Percentiles rank a stretch among this genome's conserved stretches.
These are phyloP conservation scores for Silurus aristotelis DNA, from an alignment of 2,797 vertebrate species.

Conservation along the genomic window DNA sequence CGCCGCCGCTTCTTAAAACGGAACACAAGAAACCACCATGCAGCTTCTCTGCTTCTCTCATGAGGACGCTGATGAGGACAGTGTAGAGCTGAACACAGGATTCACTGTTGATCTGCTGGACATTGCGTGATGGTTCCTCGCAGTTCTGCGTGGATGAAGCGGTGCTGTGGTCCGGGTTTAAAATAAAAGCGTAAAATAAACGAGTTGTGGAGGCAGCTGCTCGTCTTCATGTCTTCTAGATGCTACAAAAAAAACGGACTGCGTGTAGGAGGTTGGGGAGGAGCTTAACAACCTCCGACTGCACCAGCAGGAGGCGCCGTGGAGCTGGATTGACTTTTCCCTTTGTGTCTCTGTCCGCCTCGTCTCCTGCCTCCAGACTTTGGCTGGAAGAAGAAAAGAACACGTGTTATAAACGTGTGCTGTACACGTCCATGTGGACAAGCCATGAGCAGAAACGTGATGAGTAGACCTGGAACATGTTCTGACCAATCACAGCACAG, in stretches of 20 bases:
- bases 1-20: slow-evolving; percentile 14
- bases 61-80: slow-evolving; percentile 43
- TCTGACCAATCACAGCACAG: too few relatives aligned
- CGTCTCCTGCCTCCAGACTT: slow-evolving; percentile 77
- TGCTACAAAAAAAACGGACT: slow-evolving; percentile 31
- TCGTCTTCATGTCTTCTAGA: slow-evolving; percentile 2
- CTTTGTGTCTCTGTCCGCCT: slow-evolving; percentile 79
- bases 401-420: neutral
- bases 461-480: too few relatives aligned
- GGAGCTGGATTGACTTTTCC: slow-evolving; percentile 71
- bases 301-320: slow-evolving; percentile 64
- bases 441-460: too few relatives aligned
- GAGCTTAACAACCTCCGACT: slow-evolving; percentile 69
- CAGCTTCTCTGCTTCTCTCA: slow-evolving; percentile 38
- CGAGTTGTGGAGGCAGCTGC: slow-evolving; percentile 15
- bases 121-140: slow-evolving; percentile 49
- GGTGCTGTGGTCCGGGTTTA: slow-evolving; percentile 35
- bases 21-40: slow-evolving; percentile 37
- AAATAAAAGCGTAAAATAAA: slow-evolving; percentile 19
- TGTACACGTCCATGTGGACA: too few relatives aligned
- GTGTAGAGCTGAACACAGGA: slow-evolving; percentile 27
- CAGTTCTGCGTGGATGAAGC: slow-evolving; percentile 13
- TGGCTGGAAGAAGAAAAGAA: slow-evolving; percentile 62
- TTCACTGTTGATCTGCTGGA: slow-evolving; percentile 29
- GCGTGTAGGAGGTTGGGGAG: slow-evolving; percentile 15